These are phyloP conservation scores for Serranus cabrilla DNA, from an alignment of 2,797 vertebrate genomes.

Conservation along the genomic window DNA sequence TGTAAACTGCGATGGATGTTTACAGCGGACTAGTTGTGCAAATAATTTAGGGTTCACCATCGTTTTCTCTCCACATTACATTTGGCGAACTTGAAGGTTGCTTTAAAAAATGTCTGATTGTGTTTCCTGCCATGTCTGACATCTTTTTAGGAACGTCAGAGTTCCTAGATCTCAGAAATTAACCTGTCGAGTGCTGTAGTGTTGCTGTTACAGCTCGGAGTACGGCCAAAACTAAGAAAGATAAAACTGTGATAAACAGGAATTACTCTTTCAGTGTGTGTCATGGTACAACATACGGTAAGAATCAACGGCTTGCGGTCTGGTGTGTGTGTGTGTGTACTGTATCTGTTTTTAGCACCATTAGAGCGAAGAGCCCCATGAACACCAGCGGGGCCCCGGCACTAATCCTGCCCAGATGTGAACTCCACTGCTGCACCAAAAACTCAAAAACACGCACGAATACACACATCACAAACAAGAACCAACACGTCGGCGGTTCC, in stretches of 20 bases:
- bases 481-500: slow-evolving; percentile 39
- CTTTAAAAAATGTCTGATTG: not conserved
- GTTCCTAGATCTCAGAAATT: slow-evolving; percentile 6
- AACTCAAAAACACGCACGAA: slow-evolving; percentile 37
- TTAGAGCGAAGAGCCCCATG: slow-evolving; percentile 68
- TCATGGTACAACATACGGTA: slow-evolving; percentile 52
- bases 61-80: not conserved
- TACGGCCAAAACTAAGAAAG: slow-evolving; percentile 18
- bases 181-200: not conserved
- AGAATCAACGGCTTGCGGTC: slow-evolving; percentile 48
- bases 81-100: not conserved
- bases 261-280: slow-evolving; percentile 50
- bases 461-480: slow-evolving; percentile 54
- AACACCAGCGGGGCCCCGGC: slow-evolving; percentile 70
- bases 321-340: slow-evolving; percentile 22
- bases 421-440: slow-evolving; percentile 58
- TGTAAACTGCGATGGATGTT: slow-evolving; percentile 13
- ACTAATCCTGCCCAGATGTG: slow-evolving; percentile 83
- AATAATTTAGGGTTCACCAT: not conserved
- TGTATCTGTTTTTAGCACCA: slow-evolving; percentile 79
- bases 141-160: slow-evolving; percentile 9
- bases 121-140: slow-evolving; percentile 16
- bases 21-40: not conserved
- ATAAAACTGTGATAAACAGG: slow-evolving; percentile 37
- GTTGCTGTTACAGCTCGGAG: slow-evolving; percentile 5